Evolutionary conservation across 2,113 vertebrate genomes (phyloP).

Genomic region (Prionailurus viverrinus): DNA sequence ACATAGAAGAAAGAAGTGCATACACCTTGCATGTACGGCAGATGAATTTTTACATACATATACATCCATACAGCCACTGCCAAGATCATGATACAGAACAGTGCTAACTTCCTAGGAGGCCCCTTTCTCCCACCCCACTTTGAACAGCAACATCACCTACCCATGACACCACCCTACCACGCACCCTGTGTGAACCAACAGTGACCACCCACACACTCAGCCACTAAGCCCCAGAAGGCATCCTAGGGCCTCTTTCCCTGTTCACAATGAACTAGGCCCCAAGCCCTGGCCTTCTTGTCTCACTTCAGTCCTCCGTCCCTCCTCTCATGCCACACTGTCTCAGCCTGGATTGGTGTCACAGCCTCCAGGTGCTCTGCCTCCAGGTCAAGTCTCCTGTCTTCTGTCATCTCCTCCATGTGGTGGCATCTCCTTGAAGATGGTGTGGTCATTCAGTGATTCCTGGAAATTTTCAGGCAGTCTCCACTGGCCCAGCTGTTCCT

Average conservation of each 20-base stretch:
- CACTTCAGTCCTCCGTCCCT: neutral
- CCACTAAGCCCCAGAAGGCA: neutral
- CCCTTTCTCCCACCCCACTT: neutral
- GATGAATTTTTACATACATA: neutral
- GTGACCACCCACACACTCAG: neutral
- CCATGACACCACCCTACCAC: neutral
- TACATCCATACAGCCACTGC: neutral
- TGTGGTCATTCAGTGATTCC: neutral
- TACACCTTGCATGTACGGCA: neutral
- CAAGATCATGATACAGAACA: neutral
- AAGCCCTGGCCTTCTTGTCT: neutral
- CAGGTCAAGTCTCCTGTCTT: neutral
- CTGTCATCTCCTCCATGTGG: rapidly evolving
- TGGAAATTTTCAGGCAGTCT: neutral
- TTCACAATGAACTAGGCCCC: neutral
- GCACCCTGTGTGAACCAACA: neutral
- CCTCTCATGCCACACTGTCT: too few species aligned
- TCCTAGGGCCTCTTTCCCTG: neutral
- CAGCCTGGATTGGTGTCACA: neutral
- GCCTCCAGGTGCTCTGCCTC: neutral
- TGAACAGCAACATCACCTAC: neutral
- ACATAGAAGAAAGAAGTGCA: neutral
- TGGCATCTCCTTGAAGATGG: neutral
- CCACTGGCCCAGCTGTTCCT: neutral
- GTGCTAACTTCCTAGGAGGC: neutral